A percentile compares a stretch with the other conserved stretches of the same genome.
These are phyloP conservation scores for Phaedon cochleariae DNA, from an alignment of 2,888 invertebrate species.

Conservation along the genomic window DNA sequence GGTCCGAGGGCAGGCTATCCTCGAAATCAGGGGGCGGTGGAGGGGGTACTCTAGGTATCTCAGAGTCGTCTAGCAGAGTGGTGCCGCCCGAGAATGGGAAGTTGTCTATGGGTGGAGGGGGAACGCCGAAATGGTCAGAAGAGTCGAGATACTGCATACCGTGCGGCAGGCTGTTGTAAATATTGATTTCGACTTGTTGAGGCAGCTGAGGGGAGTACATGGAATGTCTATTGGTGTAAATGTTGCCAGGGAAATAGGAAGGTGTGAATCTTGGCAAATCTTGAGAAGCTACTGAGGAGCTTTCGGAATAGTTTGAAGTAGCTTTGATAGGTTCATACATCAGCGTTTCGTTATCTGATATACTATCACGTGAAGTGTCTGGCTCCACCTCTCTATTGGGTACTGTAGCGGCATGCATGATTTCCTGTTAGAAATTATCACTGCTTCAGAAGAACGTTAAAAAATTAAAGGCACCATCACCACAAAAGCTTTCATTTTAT, in stretches of 20 bases:
- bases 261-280: slow-evolving; percentile 19
- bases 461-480: slow-evolving; percentile 26
- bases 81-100: slow-evolving; percentile 20
- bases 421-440: slow-evolving; percentile 45
- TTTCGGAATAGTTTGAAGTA: slow-evolving; percentile 31
- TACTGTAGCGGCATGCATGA: slow-evolving; percentile 53
- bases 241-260: slow-evolving; percentile 28
- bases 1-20: neutral
- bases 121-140: slow-evolving; percentile 10
- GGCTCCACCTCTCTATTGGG: slow-evolving; percentile 51
- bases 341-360: slow-evolving; percentile 11
- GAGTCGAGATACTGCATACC: slow-evolving; percentile 19
- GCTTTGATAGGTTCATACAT: too few relatives aligned
- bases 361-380: slow-evolving; percentile 38
- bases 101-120: slow-evolving; percentile 14
- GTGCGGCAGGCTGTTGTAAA: slow-evolving; percentile 43
- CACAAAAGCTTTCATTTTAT: slow-evolving; percentile 29
- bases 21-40: slow-evolving; percentile 44
- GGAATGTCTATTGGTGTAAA: slow-evolving; percentile 31
- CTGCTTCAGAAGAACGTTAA: slow-evolving; percentile 27
- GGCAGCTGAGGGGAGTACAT: slow-evolving; percentile 25
- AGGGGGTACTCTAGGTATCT: slow-evolving; percentile 45
- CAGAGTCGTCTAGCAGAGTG: slow-evolving; percentile 37
- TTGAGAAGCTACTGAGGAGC: neutral
- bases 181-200: slow-evolving; percentile 47